A percentile compares a stretch with the other conserved stretches of the same genome.
Conservation (phyloP, 2,888 invertebrate species). For the Tachina lurida region DNA sequence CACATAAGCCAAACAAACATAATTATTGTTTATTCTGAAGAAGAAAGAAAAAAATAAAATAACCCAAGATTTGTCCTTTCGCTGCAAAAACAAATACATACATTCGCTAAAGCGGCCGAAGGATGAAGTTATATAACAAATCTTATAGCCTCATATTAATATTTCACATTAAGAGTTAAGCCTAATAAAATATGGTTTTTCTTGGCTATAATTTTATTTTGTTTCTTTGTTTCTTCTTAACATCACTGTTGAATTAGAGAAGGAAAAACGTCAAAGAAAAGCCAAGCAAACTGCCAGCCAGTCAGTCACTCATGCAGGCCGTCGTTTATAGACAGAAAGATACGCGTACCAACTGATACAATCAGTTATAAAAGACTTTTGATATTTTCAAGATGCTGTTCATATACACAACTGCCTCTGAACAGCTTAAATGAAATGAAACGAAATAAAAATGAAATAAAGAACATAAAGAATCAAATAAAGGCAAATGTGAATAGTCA, state of each 20-base stretch:
- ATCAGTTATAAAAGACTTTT: constrained; percentile 47
- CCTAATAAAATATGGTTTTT: constrained; percentile 63
- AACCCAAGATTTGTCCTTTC: constrained; percentile 53
- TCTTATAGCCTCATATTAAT: constrained; percentile 54
- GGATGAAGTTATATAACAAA: constrained; percentile 29
- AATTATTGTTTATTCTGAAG: constrained; percentile 48
- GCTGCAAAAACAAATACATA: constrained; percentile 25
- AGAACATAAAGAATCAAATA: constrained; percentile 59
- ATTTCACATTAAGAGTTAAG: constrained; percentile 64
- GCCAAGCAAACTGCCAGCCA: background rate
- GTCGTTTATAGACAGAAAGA: background rate
- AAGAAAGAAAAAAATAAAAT: background rate
- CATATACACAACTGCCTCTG: constrained; percentile 57
- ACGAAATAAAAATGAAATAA: constrained; percentile 46
- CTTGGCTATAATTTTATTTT: background rate
- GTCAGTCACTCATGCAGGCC: constrained; percentile 1
- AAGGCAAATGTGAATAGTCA: constrained; percentile 72
- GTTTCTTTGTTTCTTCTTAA: background rate
- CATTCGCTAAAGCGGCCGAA: background rate
- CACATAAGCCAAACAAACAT: constrained; percentile 20
- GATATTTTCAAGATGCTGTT: constrained; percentile 63
- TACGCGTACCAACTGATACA: background rate
- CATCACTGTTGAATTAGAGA: constrained; percentile 18
- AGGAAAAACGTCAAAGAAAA: constrained; percentile 23
- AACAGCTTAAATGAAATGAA: constrained; percentile 42